Conservation (phyloP, 2,113 vertebrate species). For the Tylochromis polylepis region DNA sequence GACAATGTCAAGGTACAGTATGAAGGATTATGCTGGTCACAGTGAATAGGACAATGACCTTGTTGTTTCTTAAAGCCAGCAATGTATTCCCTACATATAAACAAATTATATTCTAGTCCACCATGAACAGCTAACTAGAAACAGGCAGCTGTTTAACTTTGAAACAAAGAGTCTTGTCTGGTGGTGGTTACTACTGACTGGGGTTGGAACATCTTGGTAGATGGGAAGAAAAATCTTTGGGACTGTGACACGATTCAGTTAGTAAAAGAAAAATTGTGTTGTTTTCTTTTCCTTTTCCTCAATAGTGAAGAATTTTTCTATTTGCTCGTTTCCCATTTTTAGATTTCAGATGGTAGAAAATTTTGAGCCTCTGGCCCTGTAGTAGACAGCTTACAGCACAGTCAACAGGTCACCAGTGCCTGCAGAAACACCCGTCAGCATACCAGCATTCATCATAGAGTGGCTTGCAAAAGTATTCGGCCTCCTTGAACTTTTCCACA, state of each 20-base stretch:
- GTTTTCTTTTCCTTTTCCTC: not conserved
- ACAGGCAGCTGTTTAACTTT: not conserved
- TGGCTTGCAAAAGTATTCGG: too few species aligned
- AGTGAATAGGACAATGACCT: not conserved
- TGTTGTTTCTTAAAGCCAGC: not conserved
- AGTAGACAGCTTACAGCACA: not conserved
- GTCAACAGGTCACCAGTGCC: not conserved
- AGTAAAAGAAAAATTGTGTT: not conserved
- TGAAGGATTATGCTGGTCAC: not conserved
- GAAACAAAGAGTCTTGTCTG: not conserved
- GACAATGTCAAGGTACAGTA: constrained; percentile 93
- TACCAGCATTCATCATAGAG: not conserved
- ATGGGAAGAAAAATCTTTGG: not conserved
- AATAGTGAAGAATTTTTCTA: not conserved
- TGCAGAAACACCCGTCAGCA: not conserved
- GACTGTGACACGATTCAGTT: not conserved
- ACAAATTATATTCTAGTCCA: not conserved
- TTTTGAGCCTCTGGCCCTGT: not conserved
- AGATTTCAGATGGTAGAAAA: not conserved
- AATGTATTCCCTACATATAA: not conserved
- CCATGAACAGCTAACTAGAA: not conserved
- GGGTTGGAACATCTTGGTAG: not conserved
- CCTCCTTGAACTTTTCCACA: too few species aligned
- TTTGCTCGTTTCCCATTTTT: not conserved
- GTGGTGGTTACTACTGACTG: not conserved